phyloP scores from a whole-genome alignment of 2,113 vertebrate species.

The Dendrocopos noguchii region DNA sequence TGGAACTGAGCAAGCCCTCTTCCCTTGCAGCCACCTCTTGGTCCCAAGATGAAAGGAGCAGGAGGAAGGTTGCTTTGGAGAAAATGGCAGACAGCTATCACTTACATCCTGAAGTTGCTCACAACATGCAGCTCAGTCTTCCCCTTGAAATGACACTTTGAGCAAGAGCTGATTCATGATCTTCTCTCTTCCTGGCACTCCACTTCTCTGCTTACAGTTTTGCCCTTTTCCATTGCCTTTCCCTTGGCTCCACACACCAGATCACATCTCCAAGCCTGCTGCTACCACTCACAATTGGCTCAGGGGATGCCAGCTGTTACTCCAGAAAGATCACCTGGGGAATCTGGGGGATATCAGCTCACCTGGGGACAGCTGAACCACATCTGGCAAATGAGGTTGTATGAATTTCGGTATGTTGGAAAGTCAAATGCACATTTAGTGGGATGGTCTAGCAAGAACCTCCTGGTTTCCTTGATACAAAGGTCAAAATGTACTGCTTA shows the following conservation, averaged over 20 bases:
- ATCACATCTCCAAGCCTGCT: not conserved
- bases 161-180: not conserved
- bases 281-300: not conserved
- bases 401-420: not conserved
- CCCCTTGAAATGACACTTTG: not conserved
- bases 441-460: not conserved
- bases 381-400: not conserved
- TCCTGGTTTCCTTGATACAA: not conserved
- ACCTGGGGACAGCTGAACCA: not conserved
- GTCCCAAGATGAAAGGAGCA: not conserved
- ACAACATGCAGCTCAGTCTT: not conserved
- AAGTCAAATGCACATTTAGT: not conserved
- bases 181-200: not conserved
- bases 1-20: not conserved
- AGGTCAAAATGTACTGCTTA: not conserved
- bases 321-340: not conserved
- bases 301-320: fast-evolving
- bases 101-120: not conserved
- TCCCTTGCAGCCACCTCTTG: not conserved
- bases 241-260: not conserved
- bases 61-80: not conserved
- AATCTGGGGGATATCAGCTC: not conserved
- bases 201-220: not conserved
- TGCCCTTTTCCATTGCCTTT: not conserved
- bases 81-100: not conserved